phyloP scores from a whole-genome alignment of 2,113 vertebrate genomes.

The Protomyctophum bolini region DNA sequence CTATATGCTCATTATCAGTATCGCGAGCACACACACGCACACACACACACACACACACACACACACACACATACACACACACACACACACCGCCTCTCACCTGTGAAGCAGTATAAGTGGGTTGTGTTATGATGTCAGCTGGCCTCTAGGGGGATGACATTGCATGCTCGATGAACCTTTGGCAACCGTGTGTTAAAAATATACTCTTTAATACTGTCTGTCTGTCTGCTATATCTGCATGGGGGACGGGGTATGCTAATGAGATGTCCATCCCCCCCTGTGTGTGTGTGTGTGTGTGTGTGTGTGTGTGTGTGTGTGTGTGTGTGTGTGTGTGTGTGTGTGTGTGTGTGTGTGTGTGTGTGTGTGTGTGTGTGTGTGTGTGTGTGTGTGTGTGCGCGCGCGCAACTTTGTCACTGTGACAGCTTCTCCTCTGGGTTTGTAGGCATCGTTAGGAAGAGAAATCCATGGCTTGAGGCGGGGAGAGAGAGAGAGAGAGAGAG shows the following conservation, averaged over 20 bases:
- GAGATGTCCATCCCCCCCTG: slow-evolving; percentile 27
- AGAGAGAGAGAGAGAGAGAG: slow-evolving; percentile 18
- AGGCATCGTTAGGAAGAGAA: slow-evolving; percentile 57
- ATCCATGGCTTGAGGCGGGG: slow-evolving; percentile 55
- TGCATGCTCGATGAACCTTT: slow-evolving; percentile 45
- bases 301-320: slow-evolving; percentile 5
- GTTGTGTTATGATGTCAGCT: not conserved
- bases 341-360: not conserved
- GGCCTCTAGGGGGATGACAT: slow-evolving; percentile 23
- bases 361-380: slow-evolving; percentile 14
- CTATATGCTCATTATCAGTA: slow-evolving; percentile 36
- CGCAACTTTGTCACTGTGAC: slow-evolving; percentile 43
- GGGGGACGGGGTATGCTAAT: too few relatives aligned
- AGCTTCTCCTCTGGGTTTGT: slow-evolving; percentile 45
- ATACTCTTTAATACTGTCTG: slow-evolving; percentile 38
- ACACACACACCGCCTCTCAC: too few relatives aligned
- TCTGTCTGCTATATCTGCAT: not conserved
- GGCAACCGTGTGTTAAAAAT: slow-evolving; percentile 22
- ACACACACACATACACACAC: too few relatives aligned
- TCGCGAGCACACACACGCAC: too few relatives aligned
- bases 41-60: too few relatives aligned
- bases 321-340: not conserved
- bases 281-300: not conserved
- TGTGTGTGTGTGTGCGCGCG: slow-evolving; percentile 5
- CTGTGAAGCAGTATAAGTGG: too few relatives aligned